Base-by-base conservation (phyloP, 2,797 vertebrate genomes). In the Chromis chromis region DNA sequence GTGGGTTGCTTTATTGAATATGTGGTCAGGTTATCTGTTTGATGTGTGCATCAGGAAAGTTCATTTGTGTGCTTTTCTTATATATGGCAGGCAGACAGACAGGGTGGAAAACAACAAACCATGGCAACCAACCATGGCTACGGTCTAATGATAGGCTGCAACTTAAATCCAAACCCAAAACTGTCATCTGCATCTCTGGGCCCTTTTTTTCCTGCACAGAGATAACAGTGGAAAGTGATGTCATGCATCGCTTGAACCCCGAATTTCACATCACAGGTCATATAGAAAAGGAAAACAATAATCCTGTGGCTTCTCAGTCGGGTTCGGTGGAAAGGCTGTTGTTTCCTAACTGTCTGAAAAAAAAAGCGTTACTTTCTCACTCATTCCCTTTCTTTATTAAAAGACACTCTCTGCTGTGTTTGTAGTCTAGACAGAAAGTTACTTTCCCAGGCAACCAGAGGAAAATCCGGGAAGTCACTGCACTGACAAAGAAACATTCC, bases 211-310 rank as follows among this genome's bases (percentile, higher is more conserved):
- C 60, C 59, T 59, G 40, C 55, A 56, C n/a, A 57, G 39, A 89
- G 87, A 92, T 92, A 91, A 89, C 79, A 85, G 84, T 89, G 89
- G 89, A 92, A 91, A 90, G 75, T 91, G 81, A 92, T 84, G 89
- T 89, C 85, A 92, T 90, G 66, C 72, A 52, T 69, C 8, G 1
- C 63, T 48, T 60, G 40, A 71, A 84, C 78, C 70, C 60, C 5
- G 61, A 69, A 50, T 79, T 86, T 76, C 73, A 81, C 64, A 77
- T 69, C 25, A 44, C 19, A 50, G 78, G 62, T 68, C 78, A 63
- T 84, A 91, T 85, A 92, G 82, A 79, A 83, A 74, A 78, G 40
- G 17, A 83, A 79, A 82, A 86, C 78, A 88, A 82, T 86, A 85
- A 83, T 77, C 63, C 55, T 62, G 82, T 28, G 77, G 81, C 56